Conservation (phyloP, 2,113 vertebrate genomes). For the Patagioenas fasciata region DNA sequence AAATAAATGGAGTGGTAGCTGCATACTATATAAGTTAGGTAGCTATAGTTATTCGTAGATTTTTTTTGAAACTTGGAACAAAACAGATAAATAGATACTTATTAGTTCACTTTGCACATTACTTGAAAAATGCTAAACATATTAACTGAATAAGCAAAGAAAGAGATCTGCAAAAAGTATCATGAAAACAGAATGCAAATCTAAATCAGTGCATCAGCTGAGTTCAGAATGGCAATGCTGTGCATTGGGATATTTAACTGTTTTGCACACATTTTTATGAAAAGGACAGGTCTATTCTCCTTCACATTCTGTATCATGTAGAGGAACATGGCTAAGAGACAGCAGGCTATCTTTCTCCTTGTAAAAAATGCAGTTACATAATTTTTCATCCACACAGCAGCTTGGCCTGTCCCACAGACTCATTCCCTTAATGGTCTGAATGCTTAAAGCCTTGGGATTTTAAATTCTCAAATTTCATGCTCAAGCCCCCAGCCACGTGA, state of each 20-base stretch:
- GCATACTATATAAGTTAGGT: background rate
- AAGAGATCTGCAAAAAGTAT: background rate
- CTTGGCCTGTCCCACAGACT: background rate
- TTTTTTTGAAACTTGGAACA: background rate
- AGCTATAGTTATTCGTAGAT: background rate
- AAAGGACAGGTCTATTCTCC: background rate
- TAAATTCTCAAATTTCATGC: background rate
- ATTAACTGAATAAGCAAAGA: background rate
- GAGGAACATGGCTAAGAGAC: background rate
- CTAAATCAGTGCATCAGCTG: background rate
- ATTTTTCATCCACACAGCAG: background rate
- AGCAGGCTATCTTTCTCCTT: background rate
- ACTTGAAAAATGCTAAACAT: background rate
- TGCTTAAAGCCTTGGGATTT: slow-evolving; percentile 1
- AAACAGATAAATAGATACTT: background rate
- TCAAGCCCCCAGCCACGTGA: background rate
- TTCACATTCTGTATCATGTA: background rate
- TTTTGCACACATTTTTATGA: background rate
- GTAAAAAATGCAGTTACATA: background rate
- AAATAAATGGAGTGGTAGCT: background rate
- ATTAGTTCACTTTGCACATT: background rate
- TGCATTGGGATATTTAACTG: background rate
- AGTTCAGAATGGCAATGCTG: background rate
- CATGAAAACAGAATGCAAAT: background rate
- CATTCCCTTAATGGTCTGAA: background rate